Evolutionary conservation across 2,797 vertebrate genomes (phyloP).

Genomic region (Danio kyathit): DNA sequence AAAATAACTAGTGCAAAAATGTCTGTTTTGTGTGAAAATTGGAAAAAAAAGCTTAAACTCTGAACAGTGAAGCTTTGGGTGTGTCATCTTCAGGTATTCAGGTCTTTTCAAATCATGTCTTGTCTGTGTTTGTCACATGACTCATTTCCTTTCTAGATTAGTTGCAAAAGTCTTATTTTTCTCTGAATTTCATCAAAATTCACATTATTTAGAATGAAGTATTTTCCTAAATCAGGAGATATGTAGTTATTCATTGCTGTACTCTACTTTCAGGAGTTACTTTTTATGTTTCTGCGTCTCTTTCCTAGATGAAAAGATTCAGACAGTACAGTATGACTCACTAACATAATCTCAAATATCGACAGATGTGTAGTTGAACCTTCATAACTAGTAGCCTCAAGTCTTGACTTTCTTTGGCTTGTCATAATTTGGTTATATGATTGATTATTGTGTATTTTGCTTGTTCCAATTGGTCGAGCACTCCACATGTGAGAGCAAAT

Average conservation of each 20-base stretch:
- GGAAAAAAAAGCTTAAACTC: background rate
- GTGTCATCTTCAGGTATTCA: conserved; percentile 28
- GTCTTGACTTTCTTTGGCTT: conserved; percentile 1
- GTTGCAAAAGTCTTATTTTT: conserved; percentile 20
- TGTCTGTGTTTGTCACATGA: conserved; percentile 47
- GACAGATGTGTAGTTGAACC: background rate
- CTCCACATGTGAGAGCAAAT: background rate
- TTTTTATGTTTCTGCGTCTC: background rate
- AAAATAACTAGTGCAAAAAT: background rate
- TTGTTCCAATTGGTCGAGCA: background rate
- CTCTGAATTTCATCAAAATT: background rate
- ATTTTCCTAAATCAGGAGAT: background rate
- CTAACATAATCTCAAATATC: background rate
- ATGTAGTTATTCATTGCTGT: background rate
- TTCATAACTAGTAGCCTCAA: conserved; percentile 16
- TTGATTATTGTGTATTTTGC: conserved; percentile 5
- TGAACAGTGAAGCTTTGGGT: background rate
- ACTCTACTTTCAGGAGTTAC: background rate
- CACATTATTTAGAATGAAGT: background rate
- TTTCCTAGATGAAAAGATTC: background rate
- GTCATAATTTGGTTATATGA: background rate
- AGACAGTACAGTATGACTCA: background rate
- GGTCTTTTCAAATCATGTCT: conserved; percentile 25
- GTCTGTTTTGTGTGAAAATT: background rate
- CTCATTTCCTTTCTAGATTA: conserved; percentile 33